Evolutionary conservation across 2,113 vertebrate genomes (phyloP).

Genomic region (Hippopotamus amphibius): DNA sequence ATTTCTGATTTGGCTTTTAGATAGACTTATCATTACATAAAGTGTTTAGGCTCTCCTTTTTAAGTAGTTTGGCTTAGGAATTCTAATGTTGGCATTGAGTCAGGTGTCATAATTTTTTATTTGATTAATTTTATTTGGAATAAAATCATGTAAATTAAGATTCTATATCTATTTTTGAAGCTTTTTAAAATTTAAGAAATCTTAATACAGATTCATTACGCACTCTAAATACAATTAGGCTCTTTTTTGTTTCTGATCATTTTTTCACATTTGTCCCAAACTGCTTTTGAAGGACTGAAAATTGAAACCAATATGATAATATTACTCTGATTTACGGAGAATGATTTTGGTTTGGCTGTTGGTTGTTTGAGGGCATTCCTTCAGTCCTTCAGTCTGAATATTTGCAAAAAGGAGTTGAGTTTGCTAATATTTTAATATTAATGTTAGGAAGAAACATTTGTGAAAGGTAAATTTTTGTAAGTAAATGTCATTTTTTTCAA

Average conservation of each 20-base stretch:
- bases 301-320: neutral
- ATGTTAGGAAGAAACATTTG: conserved; percentile 32
- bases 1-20: conserved; percentile 5
- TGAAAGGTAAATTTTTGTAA: conserved; percentile 8
- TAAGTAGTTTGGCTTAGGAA: neutral
- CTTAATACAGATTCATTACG: neutral
- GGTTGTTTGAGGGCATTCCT: neutral
- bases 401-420: neutral
- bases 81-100: conserved; percentile 4
- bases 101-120: neutral
- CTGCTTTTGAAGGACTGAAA: neutral
- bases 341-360: conserved; percentile 7
- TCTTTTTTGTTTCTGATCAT: neutral
- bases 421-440: conserved; percentile 16
- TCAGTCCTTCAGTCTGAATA: neutral
- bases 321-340: neutral
- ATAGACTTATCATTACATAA: neutral
- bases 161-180: neutral
- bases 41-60: neutral
- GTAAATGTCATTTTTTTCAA: neutral
- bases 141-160: neutral
- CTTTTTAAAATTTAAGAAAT: neutral
- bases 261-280: neutral
- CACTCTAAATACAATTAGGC: neutral
- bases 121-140: neutral